phyloP scores from a whole-genome alignment of 2,113 vertebrate species.

The Xenopus tropicalis region DNA sequence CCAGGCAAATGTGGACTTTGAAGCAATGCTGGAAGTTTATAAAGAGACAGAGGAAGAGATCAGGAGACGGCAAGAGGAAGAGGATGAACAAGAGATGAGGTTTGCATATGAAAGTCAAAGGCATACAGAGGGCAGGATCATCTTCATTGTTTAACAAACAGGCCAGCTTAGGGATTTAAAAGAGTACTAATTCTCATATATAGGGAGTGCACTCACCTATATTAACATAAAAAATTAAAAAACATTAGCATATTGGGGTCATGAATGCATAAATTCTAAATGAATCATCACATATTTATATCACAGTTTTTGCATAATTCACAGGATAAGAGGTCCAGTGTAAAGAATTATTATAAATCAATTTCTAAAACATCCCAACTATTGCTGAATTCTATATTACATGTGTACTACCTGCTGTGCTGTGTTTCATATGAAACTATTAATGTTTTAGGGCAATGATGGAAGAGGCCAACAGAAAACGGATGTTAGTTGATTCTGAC shows the following conservation, averaged over 20 bases:
- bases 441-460: conserved; percentile 73
- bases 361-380: too few relatives aligned
- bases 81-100: conserved; percentile 84
- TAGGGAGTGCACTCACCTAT: too few relatives aligned
- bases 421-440: background rate
- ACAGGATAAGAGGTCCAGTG: too few relatives aligned
- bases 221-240: too few relatives aligned
- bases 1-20: conserved; percentile 90
- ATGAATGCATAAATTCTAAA: too few relatives aligned
- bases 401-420: too few relatives aligned
- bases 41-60: conserved; percentile 72
- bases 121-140: too few relatives aligned
- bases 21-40: conserved; percentile 79
- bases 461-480: conserved; percentile 69
- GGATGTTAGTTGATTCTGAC: conserved; percentile 77
- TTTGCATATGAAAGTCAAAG: conserved; percentile 52
- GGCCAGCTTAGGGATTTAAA: background rate
- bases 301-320: too few relatives aligned
- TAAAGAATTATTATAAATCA: too few relatives aligned
- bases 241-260: too few relatives aligned
- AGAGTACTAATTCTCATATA: background rate
- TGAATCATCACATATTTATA: too few relatives aligned
- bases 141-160: background rate
- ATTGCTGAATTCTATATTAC: too few relatives aligned
- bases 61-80: conserved; percentile 72